Base-by-base conservation (phyloP, 2,113 vertebrate genomes). In the Pygathrix nemaeus region DNA sequence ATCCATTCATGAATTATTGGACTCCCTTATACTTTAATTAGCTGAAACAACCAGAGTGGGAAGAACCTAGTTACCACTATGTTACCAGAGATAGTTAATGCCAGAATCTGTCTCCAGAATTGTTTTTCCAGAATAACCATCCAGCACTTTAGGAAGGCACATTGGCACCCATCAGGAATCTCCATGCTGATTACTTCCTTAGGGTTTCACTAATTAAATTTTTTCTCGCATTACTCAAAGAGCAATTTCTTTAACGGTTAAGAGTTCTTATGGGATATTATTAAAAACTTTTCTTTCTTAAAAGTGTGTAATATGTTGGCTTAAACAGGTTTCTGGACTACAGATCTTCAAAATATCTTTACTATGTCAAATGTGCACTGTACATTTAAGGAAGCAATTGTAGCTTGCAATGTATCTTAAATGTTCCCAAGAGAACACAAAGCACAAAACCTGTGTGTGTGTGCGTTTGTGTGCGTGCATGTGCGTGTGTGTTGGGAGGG, bases 381-480 rank as follows among this genome's bases (percentile, higher is more conserved):
- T 72, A 52, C 92, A 80, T 59, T 75, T 89, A 76, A 70, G 81
- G 79, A 90, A 70, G 82, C 23, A 48, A 52, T 35, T 17, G 10
- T 0, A 32, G 52, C 50, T 88, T 93, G 72, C 3, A 52, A 2
- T 20, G 6, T 38, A 76, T 43, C 50, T 45, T 20, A 70, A 52
- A 68, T 43, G 27, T 66, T 52, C 57, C 93, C 27, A 13, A 76
- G 61, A 5, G n/a, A 87, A 45, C 61, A 81, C 5, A 85, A 50
- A 78, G 45, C 61, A 81, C 3, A 85, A 50, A 78, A 72, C 27
- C 16, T 68, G 4, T 70, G 13, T 35, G 16, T 59, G 17, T 64
- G 66, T 30, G 38, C 16, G 4, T 48, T 48, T 50, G 30, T 50
- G 11, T 83, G 32, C 21, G 40, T 72, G 68, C 27, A 9, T 4